A percentile compares a stretch with the other conserved stretches of the same genome.
Conservation (phyloP, 2,113 vertebrate genomes). For the Misgurnus anguillicaudatus region DNA sequence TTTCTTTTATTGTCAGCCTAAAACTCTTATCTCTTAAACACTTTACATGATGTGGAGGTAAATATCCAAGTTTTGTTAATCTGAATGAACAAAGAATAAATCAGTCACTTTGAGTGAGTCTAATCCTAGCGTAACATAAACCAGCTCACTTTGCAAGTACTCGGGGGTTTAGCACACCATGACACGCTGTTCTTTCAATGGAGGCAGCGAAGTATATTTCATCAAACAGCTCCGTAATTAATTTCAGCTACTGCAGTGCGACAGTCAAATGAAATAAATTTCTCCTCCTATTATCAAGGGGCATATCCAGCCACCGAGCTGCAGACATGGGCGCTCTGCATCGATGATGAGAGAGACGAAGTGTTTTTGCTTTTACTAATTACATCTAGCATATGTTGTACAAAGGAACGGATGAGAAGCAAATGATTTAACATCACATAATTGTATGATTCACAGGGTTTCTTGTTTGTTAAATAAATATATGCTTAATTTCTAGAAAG, state of each 20-base stretch:
- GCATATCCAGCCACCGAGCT: slow-evolving; percentile 66
- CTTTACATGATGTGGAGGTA: background rate
- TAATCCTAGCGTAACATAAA: slow-evolving; percentile 1
- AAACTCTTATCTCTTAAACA: slow-evolving; percentile 24
- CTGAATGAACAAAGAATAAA: background rate
- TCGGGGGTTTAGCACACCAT: slow-evolving; percentile 34
- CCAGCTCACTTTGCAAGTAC: slow-evolving; percentile 11
- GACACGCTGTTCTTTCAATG: slow-evolving; percentile 63
- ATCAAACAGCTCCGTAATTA: slow-evolving; percentile 73
- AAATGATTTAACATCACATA: slow-evolving; percentile 8
- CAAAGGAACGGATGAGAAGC: slow-evolving; percentile 34
- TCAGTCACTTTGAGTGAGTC: background rate
- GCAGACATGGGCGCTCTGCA: slow-evolving; percentile 63
- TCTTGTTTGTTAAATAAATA: slow-evolving; percentile 54
- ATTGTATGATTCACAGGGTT: slow-evolving; percentile 33
- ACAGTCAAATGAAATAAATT: slow-evolving; percentile 77
- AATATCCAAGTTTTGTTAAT: slow-evolving; percentile 3
- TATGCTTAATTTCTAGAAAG: slow-evolving; percentile 38
- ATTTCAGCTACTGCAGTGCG: slow-evolving; percentile 73
- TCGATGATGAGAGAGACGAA: slow-evolving; percentile 60
- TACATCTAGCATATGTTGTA: slow-evolving; percentile 55
- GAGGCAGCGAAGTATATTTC: slow-evolving; percentile 73
- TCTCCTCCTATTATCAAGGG: slow-evolving; percentile 73
- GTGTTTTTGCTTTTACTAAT: slow-evolving; percentile 65
- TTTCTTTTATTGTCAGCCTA: slow-evolving; percentile 39